Evolutionary conservation across 2,888 invertebrate genomes (phyloP).

Genomic region (Notodonta ziczac): DNA sequence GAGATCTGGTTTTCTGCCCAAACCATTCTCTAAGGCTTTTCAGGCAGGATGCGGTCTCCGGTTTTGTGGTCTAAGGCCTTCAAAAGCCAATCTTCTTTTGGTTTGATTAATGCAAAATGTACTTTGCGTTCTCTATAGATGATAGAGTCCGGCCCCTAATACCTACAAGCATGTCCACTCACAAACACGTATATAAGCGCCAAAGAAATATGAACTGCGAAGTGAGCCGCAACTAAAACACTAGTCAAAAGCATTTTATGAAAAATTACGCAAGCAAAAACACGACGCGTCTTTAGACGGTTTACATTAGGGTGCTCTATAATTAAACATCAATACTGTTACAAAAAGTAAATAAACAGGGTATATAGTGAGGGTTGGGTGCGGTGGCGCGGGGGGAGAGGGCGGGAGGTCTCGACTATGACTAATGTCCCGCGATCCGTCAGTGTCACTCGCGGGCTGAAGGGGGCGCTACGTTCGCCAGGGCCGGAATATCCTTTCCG

Average conservation of each 20-base stretch:
- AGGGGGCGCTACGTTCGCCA: conserved; percentile 75
- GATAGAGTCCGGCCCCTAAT: not conserved
- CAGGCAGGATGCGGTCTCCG: too few relatives aligned
- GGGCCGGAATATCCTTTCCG: conserved; percentile 77
- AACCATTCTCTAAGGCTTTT: too few relatives aligned
- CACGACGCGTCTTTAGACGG: conserved; percentile 69
- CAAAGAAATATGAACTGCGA: conserved; percentile 35
- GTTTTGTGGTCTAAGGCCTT: too few relatives aligned
- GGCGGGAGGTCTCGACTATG: conserved; percentile 84
- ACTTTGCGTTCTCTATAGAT: too few relatives aligned
- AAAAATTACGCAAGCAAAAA: conserved; percentile 71
- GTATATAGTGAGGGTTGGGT: conserved; percentile 71
- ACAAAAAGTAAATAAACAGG: conserved; percentile 85
- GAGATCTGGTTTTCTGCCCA: too few relatives aligned
- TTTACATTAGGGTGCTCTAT: conserved; percentile 78
- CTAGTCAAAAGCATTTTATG: conserved; percentile 48
- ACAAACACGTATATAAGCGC: conserved; percentile 10
- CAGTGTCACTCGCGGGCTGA: conserved; percentile 85
- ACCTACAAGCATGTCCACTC: conserved; percentile 5
- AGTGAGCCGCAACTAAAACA: conserved; percentile 35
- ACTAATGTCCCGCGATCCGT: conserved; percentile 89
- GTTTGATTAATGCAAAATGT: too few relatives aligned
- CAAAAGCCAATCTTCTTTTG: too few relatives aligned
- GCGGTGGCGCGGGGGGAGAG: conserved; percentile 71
- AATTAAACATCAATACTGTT: conserved; percentile 85